phyloP scores from a whole-genome alignment of 1,140 invertebrate species.

The Drosophila suzukii region DNA sequence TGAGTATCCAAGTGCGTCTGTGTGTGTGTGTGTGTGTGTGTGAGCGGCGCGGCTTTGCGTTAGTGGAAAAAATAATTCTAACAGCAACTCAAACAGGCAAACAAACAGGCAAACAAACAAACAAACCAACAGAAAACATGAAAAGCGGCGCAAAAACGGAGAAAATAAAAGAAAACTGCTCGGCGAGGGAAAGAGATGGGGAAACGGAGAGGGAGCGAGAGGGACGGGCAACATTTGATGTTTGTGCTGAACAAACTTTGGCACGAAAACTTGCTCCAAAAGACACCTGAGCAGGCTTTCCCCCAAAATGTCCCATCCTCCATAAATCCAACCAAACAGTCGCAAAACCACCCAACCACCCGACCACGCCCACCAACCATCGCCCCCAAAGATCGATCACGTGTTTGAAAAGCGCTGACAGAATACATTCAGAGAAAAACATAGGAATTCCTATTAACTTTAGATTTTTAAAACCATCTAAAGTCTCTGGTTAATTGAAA shows the following conservation, averaged over 20 bases:
- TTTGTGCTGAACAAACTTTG: slow-evolving; percentile 78
- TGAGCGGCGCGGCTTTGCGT: slow-evolving; percentile 74
- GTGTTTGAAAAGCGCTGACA: slow-evolving; percentile 65
- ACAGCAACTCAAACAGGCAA: slow-evolving; percentile 81
- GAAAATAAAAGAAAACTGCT: slow-evolving; percentile 32
- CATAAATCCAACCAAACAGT: slow-evolving; percentile 9
- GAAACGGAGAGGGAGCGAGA: background rate
- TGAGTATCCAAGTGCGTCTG: slow-evolving; percentile 30
- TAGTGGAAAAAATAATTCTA: slow-evolving; percentile 81
- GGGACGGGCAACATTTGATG: slow-evolving; percentile 70
- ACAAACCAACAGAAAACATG: slow-evolving; percentile 73
- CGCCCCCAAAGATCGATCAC: slow-evolving; percentile 70
- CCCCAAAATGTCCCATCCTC: slow-evolving; percentile 20
- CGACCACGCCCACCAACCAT: slow-evolving; percentile 3
- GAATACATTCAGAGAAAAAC: slow-evolving; percentile 13
- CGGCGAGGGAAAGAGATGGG: slow-evolving; percentile 2
- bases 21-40: slow-evolving; percentile 44
- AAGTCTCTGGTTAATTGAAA: background rate
- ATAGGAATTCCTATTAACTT: no score
- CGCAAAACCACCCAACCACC: slow-evolving; percentile 1
- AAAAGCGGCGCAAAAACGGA: slow-evolving; percentile 73
- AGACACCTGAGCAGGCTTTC: slow-evolving; percentile 70
- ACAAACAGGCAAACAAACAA: slow-evolving; percentile 67
- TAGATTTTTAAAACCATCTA: no score
- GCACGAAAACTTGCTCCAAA: slow-evolving; percentile 74